Percentiles rank a stretch among this genome's conserved stretches.
phyloP scores from a whole-genome alignment of 2,888 invertebrate genomes.

The Autographa pulchrina region DNA sequence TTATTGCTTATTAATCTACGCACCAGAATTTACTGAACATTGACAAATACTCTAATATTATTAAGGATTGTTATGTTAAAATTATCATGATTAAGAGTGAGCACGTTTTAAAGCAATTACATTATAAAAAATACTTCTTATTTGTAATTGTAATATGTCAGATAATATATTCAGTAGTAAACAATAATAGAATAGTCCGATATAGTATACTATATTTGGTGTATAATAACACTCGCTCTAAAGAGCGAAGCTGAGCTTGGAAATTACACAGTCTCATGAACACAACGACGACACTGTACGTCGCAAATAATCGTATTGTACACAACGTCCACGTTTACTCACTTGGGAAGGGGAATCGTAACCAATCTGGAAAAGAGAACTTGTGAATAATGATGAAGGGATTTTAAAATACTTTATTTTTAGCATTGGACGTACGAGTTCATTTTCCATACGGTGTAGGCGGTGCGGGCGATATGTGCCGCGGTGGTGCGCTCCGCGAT shows the following conservation, averaged over 20 bases:
- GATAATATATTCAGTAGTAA: constrained; percentile 39
- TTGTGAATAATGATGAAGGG: neutral
- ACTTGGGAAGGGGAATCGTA: constrained; percentile 55
- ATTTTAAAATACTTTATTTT: neutral
- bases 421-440: constrained; percentile 61
- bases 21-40: constrained; percentile 72
- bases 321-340: constrained; percentile 51
- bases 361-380: constrained; percentile 60
- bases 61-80: constrained; percentile 47
- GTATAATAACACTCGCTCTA: constrained; percentile 46
- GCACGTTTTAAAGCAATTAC: constrained; percentile 52
- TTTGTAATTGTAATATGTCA: constrained; percentile 40
- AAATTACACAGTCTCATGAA: constrained; percentile 56
- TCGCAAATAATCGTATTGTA: constrained; percentile 36
- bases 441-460: constrained; percentile 67
- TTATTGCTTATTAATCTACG: constrained; percentile 70
- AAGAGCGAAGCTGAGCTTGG: constrained; percentile 32
- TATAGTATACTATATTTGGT: constrained; percentile 57
- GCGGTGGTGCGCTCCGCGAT: constrained; percentile 57
- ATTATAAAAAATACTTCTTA: constrained; percentile 55
- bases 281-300: constrained; percentile 54
- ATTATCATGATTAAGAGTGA: constrained; percentile 56
- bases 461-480: constrained; percentile 61
- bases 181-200: constrained; percentile 38
- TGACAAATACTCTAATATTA: constrained; percentile 55